phyloP scores from a whole-genome alignment of 2,113 vertebrate species.

The Elephantulus edwardii region DNA sequence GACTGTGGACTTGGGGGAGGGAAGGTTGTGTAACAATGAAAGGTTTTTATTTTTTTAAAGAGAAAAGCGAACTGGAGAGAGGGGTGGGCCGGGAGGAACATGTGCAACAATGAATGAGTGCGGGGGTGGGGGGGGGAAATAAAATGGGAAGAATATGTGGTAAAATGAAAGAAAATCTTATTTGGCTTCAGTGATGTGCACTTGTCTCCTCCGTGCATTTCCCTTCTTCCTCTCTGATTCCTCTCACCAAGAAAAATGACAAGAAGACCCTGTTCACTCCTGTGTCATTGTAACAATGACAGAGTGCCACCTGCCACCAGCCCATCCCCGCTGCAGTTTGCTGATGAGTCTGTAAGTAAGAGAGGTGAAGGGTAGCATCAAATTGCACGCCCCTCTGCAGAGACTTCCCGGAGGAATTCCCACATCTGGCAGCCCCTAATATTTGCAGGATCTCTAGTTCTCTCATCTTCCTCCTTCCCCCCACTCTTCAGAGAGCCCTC shows the following conservation, averaged over 20 bases:
- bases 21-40: too few relatives aligned
- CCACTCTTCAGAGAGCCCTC: slow-evolving; percentile 20
- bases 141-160: too few relatives aligned
- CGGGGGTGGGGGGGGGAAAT: too few relatives aligned
- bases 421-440: slow-evolving; percentile 69
- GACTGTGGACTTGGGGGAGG: too few relatives aligned
- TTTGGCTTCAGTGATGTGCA: background rate
- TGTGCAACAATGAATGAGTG: too few relatives aligned
- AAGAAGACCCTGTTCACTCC: background rate
- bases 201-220: fast-evolving
- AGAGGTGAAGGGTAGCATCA: slow-evolving; percentile 58
- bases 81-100: too few relatives aligned
- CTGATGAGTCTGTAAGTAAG: slow-evolving; percentile 67
- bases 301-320: slow-evolving; percentile 45
- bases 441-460: too few relatives aligned
- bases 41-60: too few relatives aligned
- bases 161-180: too few relatives aligned
- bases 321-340: slow-evolving; percentile 61
- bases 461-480: background rate
- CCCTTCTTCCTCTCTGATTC: background rate
- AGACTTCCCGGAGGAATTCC: slow-evolving; percentile 65
- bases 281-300: background rate
- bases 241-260: background rate
- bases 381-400: slow-evolving; percentile 68
- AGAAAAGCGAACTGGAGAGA: too few relatives aligned